Percentiles rank a stretch among this genome's conserved stretches.
phyloP scores from a whole-genome alignment of 2,797 vertebrate species.

The Odontamblyopus rebecca region DNA sequence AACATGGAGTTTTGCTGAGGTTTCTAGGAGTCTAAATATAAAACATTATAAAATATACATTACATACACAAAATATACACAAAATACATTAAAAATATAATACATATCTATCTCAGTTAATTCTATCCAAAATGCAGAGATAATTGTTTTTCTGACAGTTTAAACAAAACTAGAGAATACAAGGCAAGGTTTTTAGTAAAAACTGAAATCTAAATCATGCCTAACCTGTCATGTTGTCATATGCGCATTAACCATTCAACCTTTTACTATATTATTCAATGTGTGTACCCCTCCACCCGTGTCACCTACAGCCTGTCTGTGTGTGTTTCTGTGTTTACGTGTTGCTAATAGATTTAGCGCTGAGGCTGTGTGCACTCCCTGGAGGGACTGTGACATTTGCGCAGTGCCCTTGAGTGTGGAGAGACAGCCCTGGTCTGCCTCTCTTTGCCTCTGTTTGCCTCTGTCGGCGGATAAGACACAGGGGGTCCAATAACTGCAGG shows the following conservation, averaged over 20 bases:
- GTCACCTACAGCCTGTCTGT: neutral
- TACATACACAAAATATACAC: no score
- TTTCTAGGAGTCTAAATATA: no score
- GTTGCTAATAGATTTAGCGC: constrained; percentile 34
- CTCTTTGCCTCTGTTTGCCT: constrained; percentile 23
- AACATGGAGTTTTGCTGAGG: no score
- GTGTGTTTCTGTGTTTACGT: constrained; percentile 26
- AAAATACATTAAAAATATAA: no score
- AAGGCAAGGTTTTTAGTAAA: no score
- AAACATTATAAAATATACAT: no score
- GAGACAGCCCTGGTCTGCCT: constrained; percentile 27
- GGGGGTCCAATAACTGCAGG: constrained; percentile 22
- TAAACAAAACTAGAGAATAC: no score
- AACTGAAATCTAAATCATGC: no score
- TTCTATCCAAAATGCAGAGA: no score
- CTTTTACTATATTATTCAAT: neutral
- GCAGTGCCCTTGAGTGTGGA: constrained; percentile 49
- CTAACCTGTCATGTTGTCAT: neutral
- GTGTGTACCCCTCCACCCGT: neutral
- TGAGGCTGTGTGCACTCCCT: constrained; percentile 24
- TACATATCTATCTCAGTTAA: no score
- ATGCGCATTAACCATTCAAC: neutral
- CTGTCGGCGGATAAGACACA: constrained; percentile 18
- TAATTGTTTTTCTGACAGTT: no score
- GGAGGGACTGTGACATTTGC: constrained; percentile 56